A percentile compares a stretch with the other conserved stretches of the same genome.
Conservation (phyloP, 1,140 invertebrate genomes). For the Leptinotarsa defecta region DNA sequence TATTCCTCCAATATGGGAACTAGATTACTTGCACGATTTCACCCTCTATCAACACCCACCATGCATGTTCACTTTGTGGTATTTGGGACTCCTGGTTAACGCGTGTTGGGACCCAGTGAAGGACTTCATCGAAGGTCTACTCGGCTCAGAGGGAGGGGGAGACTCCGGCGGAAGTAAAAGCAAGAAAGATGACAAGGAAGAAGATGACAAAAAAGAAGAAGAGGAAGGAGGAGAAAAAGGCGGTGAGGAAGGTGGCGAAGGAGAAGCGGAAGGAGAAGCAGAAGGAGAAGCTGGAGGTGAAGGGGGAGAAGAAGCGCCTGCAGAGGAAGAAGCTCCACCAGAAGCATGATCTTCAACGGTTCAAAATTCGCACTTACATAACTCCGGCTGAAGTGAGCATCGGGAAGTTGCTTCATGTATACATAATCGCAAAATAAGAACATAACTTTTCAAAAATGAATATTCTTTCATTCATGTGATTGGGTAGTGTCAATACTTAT, state of each 20-base stretch:
- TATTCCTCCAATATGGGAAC: not conserved
- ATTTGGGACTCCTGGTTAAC: conserved; percentile 1
- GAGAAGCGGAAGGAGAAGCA: not conserved
- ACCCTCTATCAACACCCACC: conserved; percentile 24
- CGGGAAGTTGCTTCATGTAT: too few relatives aligned
- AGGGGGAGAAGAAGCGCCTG: not conserved
- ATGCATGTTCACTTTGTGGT: conserved; percentile 23
- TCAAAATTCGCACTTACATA: too few relatives aligned
- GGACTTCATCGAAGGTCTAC: conserved; percentile 8
- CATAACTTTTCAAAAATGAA: too few relatives aligned
- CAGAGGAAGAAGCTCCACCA: not conserved
- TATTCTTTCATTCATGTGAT: too few relatives aligned
- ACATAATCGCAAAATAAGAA: too few relatives aligned
- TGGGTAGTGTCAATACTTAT: too few relatives aligned
- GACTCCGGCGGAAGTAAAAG: conserved; percentile 1
- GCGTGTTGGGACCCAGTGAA: conserved; percentile 13
- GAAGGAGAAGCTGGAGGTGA: not conserved
- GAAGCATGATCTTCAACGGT: not conserved
- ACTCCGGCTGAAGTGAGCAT: too few relatives aligned
- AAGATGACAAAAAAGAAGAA: not conserved
- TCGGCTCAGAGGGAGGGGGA: not conserved
- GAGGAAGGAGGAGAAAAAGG: conserved; percentile 11
- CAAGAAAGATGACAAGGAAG: not conserved
- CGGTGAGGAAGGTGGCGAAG: not conserved
- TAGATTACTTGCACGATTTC: conserved; percentile 6